A percentile compares a stretch with the other conserved stretches of the same genome.
Conservation (phyloP, 2,113 vertebrate species). For the Corythornis cristatus region DNA sequence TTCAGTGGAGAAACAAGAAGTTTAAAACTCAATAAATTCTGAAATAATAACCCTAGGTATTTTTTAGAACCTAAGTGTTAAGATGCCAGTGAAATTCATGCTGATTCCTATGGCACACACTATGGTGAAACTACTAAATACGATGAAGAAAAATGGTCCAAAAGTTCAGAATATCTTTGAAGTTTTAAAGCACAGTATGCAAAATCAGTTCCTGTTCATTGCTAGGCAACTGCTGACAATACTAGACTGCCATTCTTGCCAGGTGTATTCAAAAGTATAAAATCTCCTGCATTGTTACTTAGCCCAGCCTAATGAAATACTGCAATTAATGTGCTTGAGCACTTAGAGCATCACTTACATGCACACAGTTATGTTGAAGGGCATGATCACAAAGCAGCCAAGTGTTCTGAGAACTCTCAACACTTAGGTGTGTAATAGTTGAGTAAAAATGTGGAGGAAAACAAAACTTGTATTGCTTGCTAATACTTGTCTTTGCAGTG, state of each 20-base stretch:
- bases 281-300: not conserved
- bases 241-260: not conserved
- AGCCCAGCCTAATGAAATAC: not conserved
- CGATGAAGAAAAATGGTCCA: not conserved
- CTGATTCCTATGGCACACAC: fast-evolving
- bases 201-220: not conserved
- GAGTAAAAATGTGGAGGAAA: not conserved
- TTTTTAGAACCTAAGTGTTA: not conserved
- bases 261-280: not conserved
- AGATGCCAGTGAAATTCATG: not conserved
- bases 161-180: not conserved
- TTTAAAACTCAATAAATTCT: not conserved
- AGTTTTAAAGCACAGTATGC: not conserved
- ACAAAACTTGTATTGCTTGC: not conserved
- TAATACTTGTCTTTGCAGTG: not conserved
- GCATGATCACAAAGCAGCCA: not conserved
- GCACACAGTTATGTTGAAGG: not conserved
- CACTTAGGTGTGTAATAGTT: not conserved
- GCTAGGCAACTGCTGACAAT: not conserved
- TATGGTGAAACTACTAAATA: not conserved
- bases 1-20: not conserved
- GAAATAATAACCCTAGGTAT: not conserved
- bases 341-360: not conserved
- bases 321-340: not conserved
- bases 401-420: not conserved